Evolutionary conservation across 1,140 invertebrate species (phyloP), one percentile per base, ranked within the genome.

Genomic region (Tyrophagus putrescentiae): DNA sequence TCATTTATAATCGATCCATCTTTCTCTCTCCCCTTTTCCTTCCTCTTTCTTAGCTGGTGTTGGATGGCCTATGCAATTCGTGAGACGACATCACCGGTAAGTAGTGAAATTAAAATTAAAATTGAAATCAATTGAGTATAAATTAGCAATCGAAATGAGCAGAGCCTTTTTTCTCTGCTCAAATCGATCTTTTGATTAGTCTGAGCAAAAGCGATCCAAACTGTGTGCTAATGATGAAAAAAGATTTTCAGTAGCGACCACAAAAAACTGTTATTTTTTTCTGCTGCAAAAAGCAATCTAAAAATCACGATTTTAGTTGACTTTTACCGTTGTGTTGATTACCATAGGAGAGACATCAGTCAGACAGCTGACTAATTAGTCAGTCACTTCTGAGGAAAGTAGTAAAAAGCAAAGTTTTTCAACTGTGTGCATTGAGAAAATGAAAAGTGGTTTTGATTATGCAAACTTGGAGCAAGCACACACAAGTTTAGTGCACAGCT

Each of bases 31-130:
- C 6, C 13, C 23, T 5, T 21, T 48, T 7, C 31, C 13, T 48
- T 7, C n/a, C 13, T 48, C 7, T 48, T 48, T 48, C 31, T n/a
- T 32, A 63, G 58, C 34, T 63, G 62, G 62, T 31, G 31, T 45
- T 63, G 58, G 62, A 60, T 63, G 62, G 50, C 39, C 3, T 61
- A 63, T 33, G 58, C 59, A 25, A 41, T 63, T 27, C 33, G 41
- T 21, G 59, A 45, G 36, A 50, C 60, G 7, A 53, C 39, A 16
- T 31, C 39, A 16, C 16, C 48, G 7, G 62, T 63, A 57, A 63
- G 62, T 63, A 18, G 4, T 50, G 16, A 28, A 25, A 28, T 13
- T 3, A 52, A 9, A 52, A 18, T n/a, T n/a, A n/a, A n/a, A n/a
- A n/a, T n/a, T n/a, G n/a, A n/a, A n/a, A n/a, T n/a, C n/a, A n/a